phyloP scores from a whole-genome alignment of 2,797 vertebrate genomes.

The Labroides dimidiatus region DNA sequence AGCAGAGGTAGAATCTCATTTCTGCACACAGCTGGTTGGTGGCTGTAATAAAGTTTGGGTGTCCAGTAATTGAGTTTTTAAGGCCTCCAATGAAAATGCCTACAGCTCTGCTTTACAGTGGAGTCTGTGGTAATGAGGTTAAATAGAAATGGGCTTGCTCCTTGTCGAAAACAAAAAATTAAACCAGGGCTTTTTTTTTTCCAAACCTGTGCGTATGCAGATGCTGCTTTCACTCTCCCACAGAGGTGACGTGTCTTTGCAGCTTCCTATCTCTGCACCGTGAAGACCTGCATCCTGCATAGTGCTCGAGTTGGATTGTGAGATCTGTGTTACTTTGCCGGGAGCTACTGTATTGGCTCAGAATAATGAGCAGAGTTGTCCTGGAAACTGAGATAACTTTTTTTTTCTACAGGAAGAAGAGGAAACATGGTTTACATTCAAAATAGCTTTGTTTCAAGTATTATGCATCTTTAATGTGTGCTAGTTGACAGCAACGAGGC shows the following conservation, averaged over 20 bases:
- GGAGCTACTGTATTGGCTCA: conserved; percentile 30
- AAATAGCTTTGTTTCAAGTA: conserved; percentile 52
- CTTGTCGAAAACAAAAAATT: conserved; percentile 9
- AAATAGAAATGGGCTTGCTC: conserved; percentile 18
- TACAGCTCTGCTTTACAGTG: conserved; percentile 19
- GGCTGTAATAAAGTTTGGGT: conserved; percentile 9
- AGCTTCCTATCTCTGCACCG: conserved; percentile 3
- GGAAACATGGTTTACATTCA: conserved; percentile 48
- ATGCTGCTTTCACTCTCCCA: not conserved
- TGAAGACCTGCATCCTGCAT: conserved; percentile 20
- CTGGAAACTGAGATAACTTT: conserved; percentile 60
- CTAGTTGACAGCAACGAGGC: conserved; percentile 53
- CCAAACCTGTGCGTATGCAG: not conserved
- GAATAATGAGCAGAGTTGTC: conserved; percentile 61
- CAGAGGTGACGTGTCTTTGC: conserved; percentile 10
- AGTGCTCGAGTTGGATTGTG: conserved; percentile 31
- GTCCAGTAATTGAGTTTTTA: conserved; percentile 34
- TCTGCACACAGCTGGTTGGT: conserved; percentile 13
- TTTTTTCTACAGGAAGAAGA: conserved; percentile 35
- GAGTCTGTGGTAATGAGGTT: conserved; percentile 19
- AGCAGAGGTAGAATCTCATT: conserved; percentile 3
- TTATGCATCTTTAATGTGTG: conserved; percentile 47
- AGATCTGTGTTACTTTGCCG: conserved; percentile 47
- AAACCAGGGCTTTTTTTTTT: not conserved
- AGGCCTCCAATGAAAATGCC: conserved; percentile 20